These are phyloP conservation scores for Cotesia congregata DNA, from an alignment of 2,888 invertebrate species.

Conservation along the genomic window DNA sequence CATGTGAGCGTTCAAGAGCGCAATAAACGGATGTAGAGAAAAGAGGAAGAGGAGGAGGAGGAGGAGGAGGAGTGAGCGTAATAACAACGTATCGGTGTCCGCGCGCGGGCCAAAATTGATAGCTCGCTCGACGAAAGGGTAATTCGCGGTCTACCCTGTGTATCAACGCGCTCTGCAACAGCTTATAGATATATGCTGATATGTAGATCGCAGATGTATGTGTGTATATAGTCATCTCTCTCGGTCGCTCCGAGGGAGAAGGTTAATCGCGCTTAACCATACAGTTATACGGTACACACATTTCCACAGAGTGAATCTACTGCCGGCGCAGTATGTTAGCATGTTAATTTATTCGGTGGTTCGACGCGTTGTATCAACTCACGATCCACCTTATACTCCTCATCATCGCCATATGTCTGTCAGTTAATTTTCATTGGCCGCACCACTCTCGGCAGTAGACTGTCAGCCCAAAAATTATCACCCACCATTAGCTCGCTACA, in stretches of 20 bases:
- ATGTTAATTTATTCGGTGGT: constrained; percentile 58
- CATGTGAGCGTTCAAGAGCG: background rate
- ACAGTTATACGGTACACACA: constrained; percentile 38
- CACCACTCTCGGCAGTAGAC: background rate
- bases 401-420: constrained; percentile 22
- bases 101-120: constrained; percentile 58
- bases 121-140: constrained; percentile 62
- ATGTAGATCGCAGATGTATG: constrained; percentile 11
- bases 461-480: background rate
- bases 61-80: constrained; percentile 35
- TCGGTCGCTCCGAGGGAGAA: constrained; percentile 48
- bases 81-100: constrained; percentile 56
- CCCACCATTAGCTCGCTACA: background rate
- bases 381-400: constrained; percentile 26
- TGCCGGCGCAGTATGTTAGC: constrained; percentile 48
- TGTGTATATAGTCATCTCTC: constrained; percentile 20
- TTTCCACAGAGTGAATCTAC: background rate
- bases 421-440: constrained; percentile 4
- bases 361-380: constrained; percentile 30
- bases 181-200: constrained; percentile 20
- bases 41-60: constrained; percentile 28
- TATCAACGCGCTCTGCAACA: constrained; percentile 42
- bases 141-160: constrained; percentile 55
- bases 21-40: background rate
- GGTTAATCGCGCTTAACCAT: constrained; percentile 56